phyloP scores from a whole-genome alignment of 2,888 invertebrate species.

The Leucophenga maculata region DNA sequence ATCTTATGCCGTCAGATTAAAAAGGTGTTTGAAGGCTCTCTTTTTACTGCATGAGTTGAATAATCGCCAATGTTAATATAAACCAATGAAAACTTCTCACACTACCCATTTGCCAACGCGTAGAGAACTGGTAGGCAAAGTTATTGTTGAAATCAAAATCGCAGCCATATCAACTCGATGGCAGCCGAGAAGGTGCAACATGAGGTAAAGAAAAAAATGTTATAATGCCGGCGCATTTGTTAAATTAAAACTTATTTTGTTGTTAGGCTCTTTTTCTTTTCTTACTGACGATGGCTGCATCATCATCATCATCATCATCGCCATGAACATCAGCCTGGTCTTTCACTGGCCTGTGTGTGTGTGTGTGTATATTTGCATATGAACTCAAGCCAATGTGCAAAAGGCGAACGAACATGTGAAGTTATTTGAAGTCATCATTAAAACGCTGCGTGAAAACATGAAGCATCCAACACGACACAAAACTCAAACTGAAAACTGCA shows the following conservation, averaged over 20 bases:
- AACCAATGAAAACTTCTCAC: too few species aligned
- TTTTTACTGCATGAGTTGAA: too few species aligned
- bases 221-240: slow-evolving; percentile 12
- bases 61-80: too few species aligned
- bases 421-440: slow-evolving; percentile 66
- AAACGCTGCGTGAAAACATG: slow-evolving; percentile 46
- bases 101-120: background rate
- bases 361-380: slow-evolving; percentile 16
- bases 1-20: too few species aligned
- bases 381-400: slow-evolving; percentile 17
- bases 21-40: too few species aligned
- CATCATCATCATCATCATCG: background rate
- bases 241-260: slow-evolving; percentile 26
- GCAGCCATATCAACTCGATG: background rate
- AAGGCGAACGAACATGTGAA: slow-evolving; percentile 28
- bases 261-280: slow-evolving; percentile 11
- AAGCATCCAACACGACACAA: slow-evolving; percentile 48
- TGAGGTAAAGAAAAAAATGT: slow-evolving; percentile 6
- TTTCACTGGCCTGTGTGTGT: too few species aligned
- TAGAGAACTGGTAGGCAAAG: background rate
- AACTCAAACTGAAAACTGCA: slow-evolving; percentile 30
- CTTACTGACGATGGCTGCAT: background rate
- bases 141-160: slow-evolving; percentile 3
- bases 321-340: too few species aligned
- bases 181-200: background rate